phyloP scores from a whole-genome alignment of 2,113 vertebrate genomes.

The Salvelinus alpinus region DNA sequence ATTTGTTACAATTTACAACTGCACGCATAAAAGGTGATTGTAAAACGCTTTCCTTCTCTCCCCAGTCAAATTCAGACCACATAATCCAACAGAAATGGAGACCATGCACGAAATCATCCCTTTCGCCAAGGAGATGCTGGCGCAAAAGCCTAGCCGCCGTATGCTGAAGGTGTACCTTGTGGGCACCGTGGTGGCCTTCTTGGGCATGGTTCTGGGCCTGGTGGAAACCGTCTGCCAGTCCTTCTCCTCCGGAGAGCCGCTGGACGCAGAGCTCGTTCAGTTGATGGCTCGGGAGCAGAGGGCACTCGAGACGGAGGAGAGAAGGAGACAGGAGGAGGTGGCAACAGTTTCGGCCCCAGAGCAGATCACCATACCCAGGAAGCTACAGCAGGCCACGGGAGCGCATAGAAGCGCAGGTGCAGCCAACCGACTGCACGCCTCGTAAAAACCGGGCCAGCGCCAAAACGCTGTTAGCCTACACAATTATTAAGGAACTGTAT shows the following conservation, averaged over 20 bases:
- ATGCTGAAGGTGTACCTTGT: conserved; percentile 85
- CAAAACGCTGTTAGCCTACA: background rate
- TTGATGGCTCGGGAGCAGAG: conserved; percentile 16
- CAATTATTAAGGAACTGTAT: background rate
- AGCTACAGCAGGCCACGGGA: background rate
- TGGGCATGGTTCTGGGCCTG: conserved; percentile 80
- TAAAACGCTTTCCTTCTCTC: background rate
- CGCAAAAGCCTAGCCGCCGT: conserved; percentile 76
- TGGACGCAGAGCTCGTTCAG: conserved; percentile 57
- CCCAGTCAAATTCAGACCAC: background rate
- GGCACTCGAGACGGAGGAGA: background rate
- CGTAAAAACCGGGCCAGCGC: conserved; percentile 48
- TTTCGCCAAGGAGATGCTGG: conserved; percentile 81
- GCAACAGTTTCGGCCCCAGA: conserved; percentile 12
- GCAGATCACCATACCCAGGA: background rate
- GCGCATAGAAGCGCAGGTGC: conserved; percentile 44
- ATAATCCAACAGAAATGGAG: conserved; percentile 67
- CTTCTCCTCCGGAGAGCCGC: conserved; percentile 62
- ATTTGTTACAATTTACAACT: background rate
- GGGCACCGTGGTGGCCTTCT: conserved; percentile 79
- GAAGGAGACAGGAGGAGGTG: conserved; percentile 4
- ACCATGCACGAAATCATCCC: conserved; percentile 81
- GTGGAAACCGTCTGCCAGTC: conserved; percentile 80
- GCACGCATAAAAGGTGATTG: background rate
- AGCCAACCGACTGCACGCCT: conserved; percentile 76